Evolutionary conservation across 2,113 vertebrate genomes (phyloP).

Genomic region (Butastur rufipennis): DNA sequence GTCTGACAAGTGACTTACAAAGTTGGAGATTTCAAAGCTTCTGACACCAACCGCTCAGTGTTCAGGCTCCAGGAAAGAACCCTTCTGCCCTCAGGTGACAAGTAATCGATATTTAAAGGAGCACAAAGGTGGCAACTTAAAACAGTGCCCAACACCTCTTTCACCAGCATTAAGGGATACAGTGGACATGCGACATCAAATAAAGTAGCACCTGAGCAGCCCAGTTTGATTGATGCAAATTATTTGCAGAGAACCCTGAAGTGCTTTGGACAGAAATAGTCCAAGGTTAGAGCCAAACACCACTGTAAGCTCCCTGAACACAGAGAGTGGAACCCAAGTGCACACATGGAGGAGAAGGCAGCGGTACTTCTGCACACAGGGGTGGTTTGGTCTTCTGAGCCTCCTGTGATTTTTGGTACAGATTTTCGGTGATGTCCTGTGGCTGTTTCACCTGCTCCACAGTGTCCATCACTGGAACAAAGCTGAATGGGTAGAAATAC

Average conservation of each 20-base stretch:
- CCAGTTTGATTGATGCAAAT: neutral
- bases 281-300: neutral
- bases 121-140: neutral
- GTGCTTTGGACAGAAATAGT: neutral
- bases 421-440: conserved; percentile 88
- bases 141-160: neutral
- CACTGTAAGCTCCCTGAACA: neutral
- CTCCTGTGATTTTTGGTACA: conserved; percentile 72
- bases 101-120: neutral
- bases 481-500: conserved; percentile 90
- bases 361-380: conserved; percentile 16
- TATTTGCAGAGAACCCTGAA: neutral
- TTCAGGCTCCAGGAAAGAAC: neutral
- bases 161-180: neutral
- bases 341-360: neutral
- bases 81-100: neutral
- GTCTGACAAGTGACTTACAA: neutral
- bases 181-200: neutral
- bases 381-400: neutral
- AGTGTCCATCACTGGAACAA: conserved; percentile 82
- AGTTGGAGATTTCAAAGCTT: neutral
- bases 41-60: neutral
- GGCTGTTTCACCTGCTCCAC: conserved; percentile 86
- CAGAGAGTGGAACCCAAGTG: neutral
- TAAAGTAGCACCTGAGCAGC: neutral